Percentiles rank a stretch among this genome's conserved stretches.
Evolutionary conservation across 2,797 vertebrate genomes (phyloP).

Genomic region (Tarsius wallacei): DNA sequence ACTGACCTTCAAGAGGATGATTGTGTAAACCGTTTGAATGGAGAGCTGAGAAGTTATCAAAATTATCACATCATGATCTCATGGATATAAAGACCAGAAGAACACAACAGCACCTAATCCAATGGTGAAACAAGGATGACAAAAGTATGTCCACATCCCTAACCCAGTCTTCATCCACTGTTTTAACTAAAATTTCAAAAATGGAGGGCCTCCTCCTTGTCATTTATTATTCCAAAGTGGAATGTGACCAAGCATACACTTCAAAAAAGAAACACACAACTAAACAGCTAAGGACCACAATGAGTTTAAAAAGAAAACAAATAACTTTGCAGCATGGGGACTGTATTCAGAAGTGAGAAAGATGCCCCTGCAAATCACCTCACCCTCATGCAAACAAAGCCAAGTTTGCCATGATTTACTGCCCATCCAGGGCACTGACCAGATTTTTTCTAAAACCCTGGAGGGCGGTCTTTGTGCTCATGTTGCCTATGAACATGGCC

Average conservation of each 20-base stretch:
- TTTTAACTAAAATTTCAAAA: neutral
- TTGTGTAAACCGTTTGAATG: neutral
- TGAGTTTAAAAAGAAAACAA: constrained; percentile 69
- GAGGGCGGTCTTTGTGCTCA: constrained; percentile 72
- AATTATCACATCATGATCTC: neutral
- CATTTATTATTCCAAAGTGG: constrained; percentile 58
- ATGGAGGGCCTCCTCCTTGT: neutral
- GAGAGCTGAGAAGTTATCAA: neutral
- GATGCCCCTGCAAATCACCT: constrained; percentile 31
- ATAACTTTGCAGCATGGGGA: constrained; percentile 38
- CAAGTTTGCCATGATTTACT: constrained; percentile 73
- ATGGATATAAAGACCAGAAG: neutral
- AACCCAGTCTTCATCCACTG: neutral
- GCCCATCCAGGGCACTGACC: constrained; percentile 22
- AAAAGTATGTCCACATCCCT: neutral
- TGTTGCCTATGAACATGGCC: constrained; percentile 69
- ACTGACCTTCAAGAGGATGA: constrained; percentile 16
- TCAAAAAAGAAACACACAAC: neutral
- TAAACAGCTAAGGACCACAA: constrained; percentile 31
- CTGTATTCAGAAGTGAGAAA: constrained; percentile 71
- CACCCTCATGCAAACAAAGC: constrained; percentile 55
- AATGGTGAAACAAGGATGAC: neutral
- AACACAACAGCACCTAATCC: neutral
- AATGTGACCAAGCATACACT: constrained; percentile 60
- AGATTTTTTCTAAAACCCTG: constrained; percentile 69